Evolutionary conservation across 2,797 vertebrate species (phyloP).

Genomic region (Potorous gilbertii): DNA sequence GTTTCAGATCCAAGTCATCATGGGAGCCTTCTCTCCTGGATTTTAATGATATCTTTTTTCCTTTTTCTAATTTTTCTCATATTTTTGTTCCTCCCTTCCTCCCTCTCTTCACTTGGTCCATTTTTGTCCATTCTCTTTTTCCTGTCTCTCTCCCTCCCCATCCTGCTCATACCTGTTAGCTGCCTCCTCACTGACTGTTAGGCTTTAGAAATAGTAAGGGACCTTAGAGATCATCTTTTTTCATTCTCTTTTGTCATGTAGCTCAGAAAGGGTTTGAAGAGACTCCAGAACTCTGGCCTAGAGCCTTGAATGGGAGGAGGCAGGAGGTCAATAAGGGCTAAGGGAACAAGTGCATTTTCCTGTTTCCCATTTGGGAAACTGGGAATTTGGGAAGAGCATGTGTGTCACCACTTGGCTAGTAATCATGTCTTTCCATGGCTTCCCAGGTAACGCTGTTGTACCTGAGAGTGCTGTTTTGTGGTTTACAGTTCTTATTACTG

Average conservation of each 20-base stretch:
- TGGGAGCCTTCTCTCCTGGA: not conserved
- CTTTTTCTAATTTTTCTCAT: not conserved
- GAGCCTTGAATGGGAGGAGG: not conserved
- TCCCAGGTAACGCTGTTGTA: not conserved
- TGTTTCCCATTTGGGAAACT: not conserved
- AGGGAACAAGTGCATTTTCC: not conserved
- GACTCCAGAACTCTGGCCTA: not conserved
- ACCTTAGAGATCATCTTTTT: not conserved
- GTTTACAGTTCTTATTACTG: not conserved
- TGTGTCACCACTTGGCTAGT: not conserved
- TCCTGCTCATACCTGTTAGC: not conserved
- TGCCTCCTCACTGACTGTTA: not conserved
- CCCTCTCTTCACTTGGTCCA: not conserved
- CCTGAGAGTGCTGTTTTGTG: not conserved
- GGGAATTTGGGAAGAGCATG: not conserved
- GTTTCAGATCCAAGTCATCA: not conserved
- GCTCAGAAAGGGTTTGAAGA: not conserved
- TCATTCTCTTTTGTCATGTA: not conserved
- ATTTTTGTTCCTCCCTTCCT: not conserved
- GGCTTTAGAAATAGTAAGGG: not conserved
- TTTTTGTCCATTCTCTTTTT: not conserved
- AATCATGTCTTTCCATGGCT: not conserved
- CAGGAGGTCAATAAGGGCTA: not conserved
- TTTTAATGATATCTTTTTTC: not conserved
- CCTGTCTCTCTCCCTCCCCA: not conserved